Conservation (phyloP, 2,888 invertebrate species). For the Acleris holmiana region DNA sequence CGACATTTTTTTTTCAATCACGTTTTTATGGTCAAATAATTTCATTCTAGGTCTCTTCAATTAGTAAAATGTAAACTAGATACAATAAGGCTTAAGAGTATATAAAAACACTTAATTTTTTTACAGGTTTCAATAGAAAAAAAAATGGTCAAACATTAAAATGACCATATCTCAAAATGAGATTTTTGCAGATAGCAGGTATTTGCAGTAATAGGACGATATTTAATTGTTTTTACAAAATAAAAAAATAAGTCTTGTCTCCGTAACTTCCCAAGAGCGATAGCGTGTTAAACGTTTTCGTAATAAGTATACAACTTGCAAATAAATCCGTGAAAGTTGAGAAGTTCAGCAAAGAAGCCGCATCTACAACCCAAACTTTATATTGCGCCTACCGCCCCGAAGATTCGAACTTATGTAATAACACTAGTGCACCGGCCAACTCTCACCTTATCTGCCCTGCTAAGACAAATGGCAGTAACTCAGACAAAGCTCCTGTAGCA, state of each 20-base stretch:
- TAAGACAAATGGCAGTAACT: too few species aligned
- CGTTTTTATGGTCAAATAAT: neutral
- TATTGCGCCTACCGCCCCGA: slow-evolving; percentile 69
- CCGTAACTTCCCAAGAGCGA: neutral
- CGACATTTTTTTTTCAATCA: neutral
- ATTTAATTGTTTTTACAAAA: too few species aligned
- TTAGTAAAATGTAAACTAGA: neutral
- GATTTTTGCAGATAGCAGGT: neutral
- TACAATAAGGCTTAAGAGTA: neutral
- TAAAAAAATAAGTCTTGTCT: neutral
- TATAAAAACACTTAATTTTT: neutral
- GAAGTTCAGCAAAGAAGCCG: slow-evolving; percentile 47
- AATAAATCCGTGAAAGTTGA: slow-evolving; percentile 28
- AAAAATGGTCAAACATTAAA: neutral
- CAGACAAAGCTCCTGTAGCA: too few species aligned
- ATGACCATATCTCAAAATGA: neutral
- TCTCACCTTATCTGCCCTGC: slow-evolving; percentile 48
- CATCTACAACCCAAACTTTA: slow-evolving; percentile 67
- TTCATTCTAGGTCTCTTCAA: neutral
- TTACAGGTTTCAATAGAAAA: neutral
- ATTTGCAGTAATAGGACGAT: neutral
- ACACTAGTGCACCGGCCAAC: slow-evolving; percentile 58
- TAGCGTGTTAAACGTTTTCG: slow-evolving; percentile 23
- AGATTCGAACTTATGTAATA: slow-evolving; percentile 77
- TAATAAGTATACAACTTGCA: slow-evolving; percentile 25